A percentile compares a stretch with the other conserved stretches of the same genome.
These are phyloP conservation scores for Papilio polytes DNA, from an alignment of 1,140 invertebrate species.

Conservation along the genomic window DNA sequence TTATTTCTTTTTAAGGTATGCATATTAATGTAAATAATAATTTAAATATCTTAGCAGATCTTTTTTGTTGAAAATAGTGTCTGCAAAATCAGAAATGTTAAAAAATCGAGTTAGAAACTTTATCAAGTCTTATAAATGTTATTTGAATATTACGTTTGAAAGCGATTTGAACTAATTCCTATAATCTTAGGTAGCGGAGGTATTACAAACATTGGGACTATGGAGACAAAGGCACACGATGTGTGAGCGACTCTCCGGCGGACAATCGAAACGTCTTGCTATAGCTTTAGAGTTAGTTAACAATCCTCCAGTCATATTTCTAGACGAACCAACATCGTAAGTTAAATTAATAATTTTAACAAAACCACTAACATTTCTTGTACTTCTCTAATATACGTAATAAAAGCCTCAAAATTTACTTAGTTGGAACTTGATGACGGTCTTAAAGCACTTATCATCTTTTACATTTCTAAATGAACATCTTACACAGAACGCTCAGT, in stretches of 20 bases:
- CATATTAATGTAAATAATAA: no score
- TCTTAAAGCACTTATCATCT: not conserved
- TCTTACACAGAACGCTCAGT: no score
- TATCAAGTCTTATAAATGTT: no score
- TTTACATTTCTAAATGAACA: not conserved
- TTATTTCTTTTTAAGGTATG: no score
- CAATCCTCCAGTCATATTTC: slow-evolving; percentile 95
- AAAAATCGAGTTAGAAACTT: no score
- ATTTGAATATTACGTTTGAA: not conserved
- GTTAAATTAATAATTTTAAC: slow-evolving; percentile 48
- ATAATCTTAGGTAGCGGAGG: slow-evolving; percentile 85
- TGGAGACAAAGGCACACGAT: slow-evolving; percentile 87
- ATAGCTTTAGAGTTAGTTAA: slow-evolving; percentile 94
- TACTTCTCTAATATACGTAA: no score
- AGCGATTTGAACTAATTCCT: not conserved
- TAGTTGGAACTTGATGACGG: no score
- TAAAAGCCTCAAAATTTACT: no score
- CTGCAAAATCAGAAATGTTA: not conserved
- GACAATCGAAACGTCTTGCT: slow-evolving; percentile 93
- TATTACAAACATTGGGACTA: slow-evolving; percentile 90
- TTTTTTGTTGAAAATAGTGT: no score
- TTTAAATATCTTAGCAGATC: no score
- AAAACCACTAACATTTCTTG: not conserved
- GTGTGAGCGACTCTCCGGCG: slow-evolving; percentile 91
- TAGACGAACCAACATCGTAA: slow-evolving; percentile 97